Evolutionary conservation across 2,888 invertebrate genomes (phyloP).

Genomic region (Scaptomyza polygonia): DNA sequence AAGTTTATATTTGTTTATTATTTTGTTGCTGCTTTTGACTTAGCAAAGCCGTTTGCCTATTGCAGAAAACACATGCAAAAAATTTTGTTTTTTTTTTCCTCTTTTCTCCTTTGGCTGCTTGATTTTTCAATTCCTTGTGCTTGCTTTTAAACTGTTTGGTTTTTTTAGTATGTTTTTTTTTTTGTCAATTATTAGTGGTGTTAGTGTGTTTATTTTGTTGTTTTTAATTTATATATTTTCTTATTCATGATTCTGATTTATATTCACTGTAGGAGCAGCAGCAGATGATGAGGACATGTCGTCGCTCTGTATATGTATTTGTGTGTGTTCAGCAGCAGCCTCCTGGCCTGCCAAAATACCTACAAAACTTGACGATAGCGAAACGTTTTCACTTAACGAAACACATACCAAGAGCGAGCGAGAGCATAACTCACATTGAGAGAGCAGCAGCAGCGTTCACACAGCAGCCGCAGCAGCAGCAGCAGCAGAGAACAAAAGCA

Average conservation of each 20-base stretch:
- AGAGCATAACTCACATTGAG: background rate
- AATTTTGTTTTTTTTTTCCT: conserved; percentile 19
- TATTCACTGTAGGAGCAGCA: conserved; percentile 45
- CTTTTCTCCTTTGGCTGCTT: conserved; percentile 16
- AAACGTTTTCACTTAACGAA: conserved; percentile 76
- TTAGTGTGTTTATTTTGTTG: conserved; percentile 2
- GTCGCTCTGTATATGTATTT: conserved; percentile 57
- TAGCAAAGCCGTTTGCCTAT: conserved; percentile 69
- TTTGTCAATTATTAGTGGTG: conserved; percentile 8
- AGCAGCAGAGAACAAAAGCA: conserved; percentile 47
- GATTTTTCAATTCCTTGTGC: conserved; percentile 51
- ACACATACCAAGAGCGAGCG: conserved; percentile 25
- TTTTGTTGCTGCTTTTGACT: conserved; percentile 39
- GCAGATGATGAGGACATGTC: conserved; percentile 59
- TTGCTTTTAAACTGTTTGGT: conserved; percentile 16
- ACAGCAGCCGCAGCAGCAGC: conserved; percentile 27
- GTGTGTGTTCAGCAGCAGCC: conserved; percentile 38
- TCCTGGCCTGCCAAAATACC: conserved; percentile 67
- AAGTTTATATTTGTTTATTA: conserved; percentile 2
- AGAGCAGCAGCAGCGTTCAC: conserved; percentile 13
- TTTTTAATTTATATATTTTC: conserved; percentile 14
- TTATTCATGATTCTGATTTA: conserved; percentile 41
- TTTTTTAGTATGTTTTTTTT: conserved; percentile 6
- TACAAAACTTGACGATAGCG: conserved; percentile 75
- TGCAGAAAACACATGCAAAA: conserved; percentile 36